Percentiles rank a stretch among this genome's conserved stretches.
These are phyloP conservation scores for Dione juno DNA, from an alignment of 2,888 invertebrate species.

Conservation along the genomic window DNA sequence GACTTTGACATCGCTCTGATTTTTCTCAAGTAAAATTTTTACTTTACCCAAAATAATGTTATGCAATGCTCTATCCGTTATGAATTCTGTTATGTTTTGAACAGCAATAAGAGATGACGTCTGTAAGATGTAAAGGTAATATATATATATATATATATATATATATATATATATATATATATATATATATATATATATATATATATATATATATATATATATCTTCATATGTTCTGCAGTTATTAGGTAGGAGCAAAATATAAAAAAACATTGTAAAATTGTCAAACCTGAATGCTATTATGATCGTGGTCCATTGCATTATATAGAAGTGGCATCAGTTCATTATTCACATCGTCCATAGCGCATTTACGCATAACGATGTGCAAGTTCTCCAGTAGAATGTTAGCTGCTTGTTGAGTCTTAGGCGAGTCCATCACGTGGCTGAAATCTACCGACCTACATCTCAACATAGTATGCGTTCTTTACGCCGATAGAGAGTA, in stretches of 20 bases:
- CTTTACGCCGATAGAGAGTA: background rate
- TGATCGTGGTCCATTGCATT: constrained; percentile 94
- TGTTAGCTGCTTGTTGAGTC: constrained; percentile 93
- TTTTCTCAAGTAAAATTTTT: constrained; percentile 90
- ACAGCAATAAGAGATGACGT: constrained; percentile 95
- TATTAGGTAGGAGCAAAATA: background rate
- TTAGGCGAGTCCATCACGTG: constrained; percentile 90
- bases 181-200: constrained; percentile 29
- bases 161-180: background rate
- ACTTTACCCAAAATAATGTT: constrained; percentile 92
- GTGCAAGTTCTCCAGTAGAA: constrained; percentile 94
- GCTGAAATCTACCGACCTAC: constrained; percentile 70
- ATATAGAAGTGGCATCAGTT: constrained; percentile 94
- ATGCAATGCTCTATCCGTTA: constrained; percentile 91
- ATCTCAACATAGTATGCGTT: constrained; percentile 34
- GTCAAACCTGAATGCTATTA: constrained; percentile 92
- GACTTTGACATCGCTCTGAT: constrained; percentile 90
- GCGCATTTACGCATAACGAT: constrained; percentile 94
- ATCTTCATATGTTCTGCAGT: background rate
- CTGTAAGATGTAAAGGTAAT: constrained; percentile 75
- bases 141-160: background rate
- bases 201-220: background rate
- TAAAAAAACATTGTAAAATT: background rate
- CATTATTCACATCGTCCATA: constrained; percentile 89
- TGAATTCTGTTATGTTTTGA: constrained; percentile 91